phyloP scores from a whole-genome alignment of 2,888 invertebrate genomes.

The Diadegma fenestrale region DNA sequence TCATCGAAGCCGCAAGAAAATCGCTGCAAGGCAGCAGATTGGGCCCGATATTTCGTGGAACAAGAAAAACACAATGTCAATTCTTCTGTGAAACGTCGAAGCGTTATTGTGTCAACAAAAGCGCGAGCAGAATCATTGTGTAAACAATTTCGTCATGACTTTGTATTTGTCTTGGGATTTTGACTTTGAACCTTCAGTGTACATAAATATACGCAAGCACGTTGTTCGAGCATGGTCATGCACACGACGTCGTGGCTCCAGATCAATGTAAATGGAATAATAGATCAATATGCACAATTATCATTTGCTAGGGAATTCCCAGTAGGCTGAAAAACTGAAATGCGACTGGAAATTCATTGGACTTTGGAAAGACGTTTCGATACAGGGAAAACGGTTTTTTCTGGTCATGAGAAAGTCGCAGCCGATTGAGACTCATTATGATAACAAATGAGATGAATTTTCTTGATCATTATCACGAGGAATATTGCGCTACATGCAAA shows the following conservation, averaged over 20 bases:
- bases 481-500: not conserved
- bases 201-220: not conserved
- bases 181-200: slow-evolving; percentile 31
- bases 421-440: not conserved
- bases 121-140: slow-evolving; percentile 7
- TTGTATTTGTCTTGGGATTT: not conserved
- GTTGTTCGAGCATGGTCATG: not conserved
- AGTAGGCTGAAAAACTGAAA: not conserved
- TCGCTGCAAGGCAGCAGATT: not conserved
- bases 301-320: not conserved
- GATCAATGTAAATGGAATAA: slow-evolving; percentile 10
- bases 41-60: not conserved
- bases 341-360: not conserved
- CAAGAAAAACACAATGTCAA: not conserved
- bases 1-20: not conserved
- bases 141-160: slow-evolving; percentile 34
- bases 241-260: not conserved
- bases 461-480: not conserved
- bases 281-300: not conserved
- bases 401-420: not conserved
- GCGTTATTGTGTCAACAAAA: not conserved
- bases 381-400: not conserved
- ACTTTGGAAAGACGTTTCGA: not conserved
- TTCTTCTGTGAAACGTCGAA: not conserved
- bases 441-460: not conserved